A percentile compares a stretch with the other conserved stretches of the same genome.
Conservation (phyloP, 1,140 invertebrate species). For the Trachymyrmex cornetzi region DNA sequence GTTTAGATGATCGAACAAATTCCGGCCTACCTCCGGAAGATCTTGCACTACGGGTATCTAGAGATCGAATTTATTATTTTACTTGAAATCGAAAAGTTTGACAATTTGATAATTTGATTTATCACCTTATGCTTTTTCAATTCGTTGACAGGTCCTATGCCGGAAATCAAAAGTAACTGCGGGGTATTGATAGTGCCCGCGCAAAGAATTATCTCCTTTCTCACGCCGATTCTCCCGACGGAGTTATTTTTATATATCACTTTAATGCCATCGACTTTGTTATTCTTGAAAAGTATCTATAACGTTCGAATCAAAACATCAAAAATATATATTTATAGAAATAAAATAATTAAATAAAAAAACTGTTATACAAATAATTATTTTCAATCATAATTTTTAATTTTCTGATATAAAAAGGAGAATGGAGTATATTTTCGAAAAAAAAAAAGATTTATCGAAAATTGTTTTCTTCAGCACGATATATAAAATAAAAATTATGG, state of each 20-base stretch:
- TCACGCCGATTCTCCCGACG: conserved; percentile 86
- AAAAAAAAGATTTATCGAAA: not conserved
- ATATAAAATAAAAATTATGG: conserved; percentile 6
- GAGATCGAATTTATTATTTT: conserved; percentile 55
- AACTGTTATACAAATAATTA: not conserved
- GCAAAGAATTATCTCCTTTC: conserved; percentile 90
- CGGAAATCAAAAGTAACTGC: conserved; percentile 91
- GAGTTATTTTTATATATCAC: conserved; percentile 85
- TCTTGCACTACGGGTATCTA: conserved; percentile 87
- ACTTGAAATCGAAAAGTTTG: not conserved
- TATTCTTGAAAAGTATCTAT: conserved; percentile 79
- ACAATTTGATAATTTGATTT: not conserved
- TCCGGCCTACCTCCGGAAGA: conserved; percentile 88
- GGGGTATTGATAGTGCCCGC: conserved; percentile 91
- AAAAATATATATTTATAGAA: not conserved
- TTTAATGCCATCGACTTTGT: conserved; percentile 85
- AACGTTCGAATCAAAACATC: conserved; percentile 7
- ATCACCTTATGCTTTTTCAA: conserved; percentile 84
- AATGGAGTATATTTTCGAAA: not conserved
- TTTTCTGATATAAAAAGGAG: not conserved
- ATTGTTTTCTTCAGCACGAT: not conserved
- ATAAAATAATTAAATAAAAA: not conserved
- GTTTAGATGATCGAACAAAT: conserved; percentile 92
- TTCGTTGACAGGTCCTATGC: conserved; percentile 88
- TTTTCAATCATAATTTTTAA: not conserved